Evolutionary conservation across 1,140 invertebrate genomes (phyloP), one percentile per base, ranked within the genome.

Genomic region (Trichonephila clavipes): DNA sequence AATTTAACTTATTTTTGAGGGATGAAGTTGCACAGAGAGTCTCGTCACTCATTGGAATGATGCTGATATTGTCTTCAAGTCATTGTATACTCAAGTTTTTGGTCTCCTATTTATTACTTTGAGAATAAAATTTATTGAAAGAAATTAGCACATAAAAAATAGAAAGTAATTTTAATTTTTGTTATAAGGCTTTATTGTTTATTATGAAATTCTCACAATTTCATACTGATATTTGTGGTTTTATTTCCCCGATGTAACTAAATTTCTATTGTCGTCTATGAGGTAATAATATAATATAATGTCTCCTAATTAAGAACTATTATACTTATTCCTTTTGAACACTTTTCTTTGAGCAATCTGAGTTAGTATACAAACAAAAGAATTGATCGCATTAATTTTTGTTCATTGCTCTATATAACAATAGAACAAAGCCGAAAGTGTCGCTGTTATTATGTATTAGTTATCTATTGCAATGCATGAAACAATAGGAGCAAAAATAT

Each of bases 301-400:
- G 34, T 28, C 7, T 28, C 4, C 14, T 77, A 77, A 77, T 77
- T 77, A 77, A 34, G 18, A 19, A 16, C 2, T 77, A 18, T 40
- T 40, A 77, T 34, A 19, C 18, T 1, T 40, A 28, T 77, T 18
- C 7, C 14, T 77, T 40, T 77, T 40, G 12, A 18, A 40, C 72
- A 34, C 40, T 77, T 21, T 24, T 69, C 66, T 28, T 14, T 7
- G 21, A 69, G 21, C n/a, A 34, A 14, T 34, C 34, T 28, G 24
- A 83, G 19, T 83, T 21, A 21, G 21, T 77, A 12, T 83, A 8
- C 21, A 24, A 83, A 83, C 82, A 83, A 83, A 83, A 83, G 51
- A 83, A 83, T 58, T 59, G 51, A 59, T 58, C 21, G 51, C 40
- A 12, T 51, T 83, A 28, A 51, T 83, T n/a, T 58, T 83, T 83